Evolutionary conservation across 2,113 vertebrate genomes (phyloP).

Genomic region (Gobiocypris rarus): DNA sequence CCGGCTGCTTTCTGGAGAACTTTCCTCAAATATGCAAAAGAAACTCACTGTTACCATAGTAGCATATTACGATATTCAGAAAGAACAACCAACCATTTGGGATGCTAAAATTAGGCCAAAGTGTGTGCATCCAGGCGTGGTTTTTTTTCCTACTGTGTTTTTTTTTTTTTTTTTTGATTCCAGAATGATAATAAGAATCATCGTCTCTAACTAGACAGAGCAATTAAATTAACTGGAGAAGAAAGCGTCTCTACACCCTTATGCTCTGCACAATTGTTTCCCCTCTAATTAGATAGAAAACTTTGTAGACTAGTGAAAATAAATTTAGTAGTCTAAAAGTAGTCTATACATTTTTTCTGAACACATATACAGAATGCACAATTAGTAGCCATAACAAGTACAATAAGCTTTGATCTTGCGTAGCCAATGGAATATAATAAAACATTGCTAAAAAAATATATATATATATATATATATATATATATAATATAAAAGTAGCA

Average conservation of each 20-base stretch:
- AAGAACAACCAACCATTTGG: slow-evolving; percentile 30
- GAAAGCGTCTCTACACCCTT: slow-evolving; percentile 42
- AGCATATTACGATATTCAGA: slow-evolving; percentile 24
- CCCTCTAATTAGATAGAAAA: slow-evolving; percentile 48
- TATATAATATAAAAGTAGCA: background rate
- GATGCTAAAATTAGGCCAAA: slow-evolving; percentile 45
- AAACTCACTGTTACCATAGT: slow-evolving; percentile 43
- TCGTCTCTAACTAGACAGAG: slow-evolving; percentile 52
- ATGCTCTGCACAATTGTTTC: slow-evolving; percentile 42
- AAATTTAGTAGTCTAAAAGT: too few relatives aligned
- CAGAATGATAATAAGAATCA: slow-evolving; percentile 52
- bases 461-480: too few relatives aligned
- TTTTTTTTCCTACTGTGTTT: background rate
- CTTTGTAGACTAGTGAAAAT: slow-evolving; percentile 11
- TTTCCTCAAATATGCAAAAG: slow-evolving; percentile 23
- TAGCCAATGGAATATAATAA: background rate
- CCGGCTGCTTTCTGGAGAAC: slow-evolving; percentile 4
- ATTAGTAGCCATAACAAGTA: background rate
- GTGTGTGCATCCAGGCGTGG: background rate
- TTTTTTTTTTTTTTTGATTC: slow-evolving; percentile 27
- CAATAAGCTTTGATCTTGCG: slow-evolving; percentile 2
- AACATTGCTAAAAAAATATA: background rate
- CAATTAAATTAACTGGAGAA: slow-evolving; percentile 50
- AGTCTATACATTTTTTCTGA: background rate
- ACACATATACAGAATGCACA: background rate